Evolutionary conservation across 2,888 invertebrate genomes (phyloP), one percentile per base, ranked within the genome.

Genomic region (Scaptomyza cyrtandrae): DNA sequence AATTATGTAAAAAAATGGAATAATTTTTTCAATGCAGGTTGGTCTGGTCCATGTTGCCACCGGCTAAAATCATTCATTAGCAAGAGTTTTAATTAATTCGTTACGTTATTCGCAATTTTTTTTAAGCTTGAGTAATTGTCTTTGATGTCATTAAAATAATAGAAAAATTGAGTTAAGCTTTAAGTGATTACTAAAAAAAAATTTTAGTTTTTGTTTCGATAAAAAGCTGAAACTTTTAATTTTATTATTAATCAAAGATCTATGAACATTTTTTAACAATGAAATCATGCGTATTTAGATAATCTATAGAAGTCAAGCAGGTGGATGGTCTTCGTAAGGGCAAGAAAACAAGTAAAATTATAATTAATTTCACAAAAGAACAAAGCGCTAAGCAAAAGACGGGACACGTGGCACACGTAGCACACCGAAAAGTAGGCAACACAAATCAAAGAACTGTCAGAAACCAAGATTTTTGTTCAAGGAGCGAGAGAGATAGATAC

Each of bases 361-460:
- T 58, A 48, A 49, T 52, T 59, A 59, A 65, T 61, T 71, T 55
- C 27, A 46, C 37, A 31, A 37, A 10, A 4, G 24, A 24, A 50
- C n/a, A 19, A 24, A 39, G 27, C 46, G 24, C 16, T 6, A 48
- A 56, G 31, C 33, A 41, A 14, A 53, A 37, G 52, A 35, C 27
- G 29, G 31, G 56, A 27, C 68, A 52, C 72, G 54, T 49, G 52
- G 7, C 54, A 41, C 68, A 76, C 76, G 72, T 73, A 72, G 60
- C 57, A 19, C 7, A 59, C 65, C 74, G 24, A 74, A 77, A 72
- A 75, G 71, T 77, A 69, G 75, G 72, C 71, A 78, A 76, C 74
- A 81, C 81, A 81, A 81, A 81, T 81, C 76, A 81, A 76, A 81
- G 72, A 79, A 66, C 71, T 73, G 76, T 76, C 74, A 76, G 71